Evolutionary conservation across 2,797 vertebrate genomes (phyloP).

Genomic region (Taenioides sp.): DNA sequence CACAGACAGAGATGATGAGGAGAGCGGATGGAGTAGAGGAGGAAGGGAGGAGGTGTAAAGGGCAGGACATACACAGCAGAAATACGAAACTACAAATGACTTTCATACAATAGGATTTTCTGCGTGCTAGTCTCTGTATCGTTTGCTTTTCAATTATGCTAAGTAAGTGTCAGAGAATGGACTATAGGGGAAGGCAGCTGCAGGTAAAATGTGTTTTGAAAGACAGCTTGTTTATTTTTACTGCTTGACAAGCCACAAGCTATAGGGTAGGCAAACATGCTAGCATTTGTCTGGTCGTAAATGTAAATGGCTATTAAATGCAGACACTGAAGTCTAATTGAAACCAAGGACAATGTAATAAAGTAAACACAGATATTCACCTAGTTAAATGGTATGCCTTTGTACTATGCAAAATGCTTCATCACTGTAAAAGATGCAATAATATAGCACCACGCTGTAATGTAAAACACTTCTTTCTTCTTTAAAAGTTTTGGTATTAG

Average conservation of each 20-base stretch:
- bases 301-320: conserved; percentile 10
- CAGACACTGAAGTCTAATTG: neutral
- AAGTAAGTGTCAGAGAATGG: conserved; percentile 37
- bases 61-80: conserved; percentile 28
- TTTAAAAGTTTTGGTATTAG: no score
- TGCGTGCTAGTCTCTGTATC: conserved; percentile 10
- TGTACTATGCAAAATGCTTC: conserved; percentile 19
- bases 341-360: conserved; percentile 14
- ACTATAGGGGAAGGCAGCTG: neutral
- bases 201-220: conserved; percentile 14
- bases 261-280: neutral
- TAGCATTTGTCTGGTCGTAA: neutral
- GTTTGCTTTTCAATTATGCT: conserved; percentile 29
- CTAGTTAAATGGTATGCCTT: conserved; percentile 43
- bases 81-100: conserved; percentile 21
- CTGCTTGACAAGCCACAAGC: neutral
- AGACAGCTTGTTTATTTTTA: conserved; percentile 18
- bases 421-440: neutral
- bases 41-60: conserved; percentile 27
- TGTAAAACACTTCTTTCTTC: neutral
- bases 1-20: conserved; percentile 55
- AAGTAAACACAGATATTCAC: conserved; percentile 13
- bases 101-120: conserved; percentile 28
- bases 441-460: neutral
- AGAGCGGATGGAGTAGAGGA: conserved; percentile 36